Evolutionary conservation across 92 coral and sea anemone species (phyloP).

Genomic region (Umimayanthus chanpuru): DNA sequence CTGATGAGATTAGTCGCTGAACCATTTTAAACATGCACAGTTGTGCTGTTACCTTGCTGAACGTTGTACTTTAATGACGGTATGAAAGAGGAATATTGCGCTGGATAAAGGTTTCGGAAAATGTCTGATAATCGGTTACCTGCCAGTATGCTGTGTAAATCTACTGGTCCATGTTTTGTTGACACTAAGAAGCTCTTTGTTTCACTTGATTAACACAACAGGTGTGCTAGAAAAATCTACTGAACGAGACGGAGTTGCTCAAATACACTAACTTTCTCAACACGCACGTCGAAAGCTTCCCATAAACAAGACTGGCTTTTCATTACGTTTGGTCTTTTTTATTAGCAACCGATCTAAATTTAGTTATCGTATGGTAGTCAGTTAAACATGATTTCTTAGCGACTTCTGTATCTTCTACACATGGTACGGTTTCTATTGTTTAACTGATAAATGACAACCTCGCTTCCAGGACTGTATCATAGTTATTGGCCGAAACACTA

Average conservation of each 20-base stretch:
- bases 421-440: too few species aligned
- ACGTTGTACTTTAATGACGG: not conserved
- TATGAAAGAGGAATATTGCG: not conserved
- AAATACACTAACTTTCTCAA: not conserved
- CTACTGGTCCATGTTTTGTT: constrained; percentile 31
- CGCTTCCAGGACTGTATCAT: not conserved
- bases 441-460: not conserved
- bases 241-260: not conserved
- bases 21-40: not conserved
- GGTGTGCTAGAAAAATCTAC: not conserved
- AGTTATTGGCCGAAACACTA: not conserved
- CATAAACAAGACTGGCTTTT: not conserved
- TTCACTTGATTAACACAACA: not conserved
- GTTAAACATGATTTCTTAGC: not conserved
- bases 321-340: not conserved
- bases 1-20: not conserved
- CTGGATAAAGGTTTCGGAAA: not conserved
- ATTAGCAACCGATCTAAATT: not conserved
- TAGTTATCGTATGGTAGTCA: not conserved
- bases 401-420: not conserved
- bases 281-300: not conserved
- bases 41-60: not conserved
- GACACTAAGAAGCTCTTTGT: not conserved
- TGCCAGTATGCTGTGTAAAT: constrained; percentile 8
- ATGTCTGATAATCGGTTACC: not conserved